A percentile compares a stretch with the other conserved stretches of the same genome.
Evolutionary conservation across 1,140 invertebrate genomes (phyloP).

Genomic region (Hormaphis cornu): DNA sequence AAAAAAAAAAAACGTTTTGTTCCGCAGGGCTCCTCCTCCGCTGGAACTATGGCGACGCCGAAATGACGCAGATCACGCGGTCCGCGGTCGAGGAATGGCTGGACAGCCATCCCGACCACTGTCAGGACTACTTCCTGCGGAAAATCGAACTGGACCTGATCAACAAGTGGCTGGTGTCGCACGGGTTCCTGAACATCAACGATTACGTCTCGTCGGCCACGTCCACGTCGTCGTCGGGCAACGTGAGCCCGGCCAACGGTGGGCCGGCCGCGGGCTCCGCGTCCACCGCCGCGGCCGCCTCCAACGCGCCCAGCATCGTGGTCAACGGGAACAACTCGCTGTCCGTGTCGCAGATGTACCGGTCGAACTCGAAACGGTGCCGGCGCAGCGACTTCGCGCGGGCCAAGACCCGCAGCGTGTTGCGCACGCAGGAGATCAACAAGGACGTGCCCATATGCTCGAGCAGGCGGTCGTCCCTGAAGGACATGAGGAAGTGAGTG

Average conservation of each 20-base stretch:
- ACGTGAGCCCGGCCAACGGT: slow-evolving; percentile 33
- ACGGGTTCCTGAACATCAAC: slow-evolving; percentile 45
- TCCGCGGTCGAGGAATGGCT: slow-evolving; percentile 46
- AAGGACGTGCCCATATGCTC: slow-evolving; percentile 37
- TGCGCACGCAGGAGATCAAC: slow-evolving; percentile 43
- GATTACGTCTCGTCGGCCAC: slow-evolving; percentile 38
- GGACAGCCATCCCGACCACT: slow-evolving; percentile 44
- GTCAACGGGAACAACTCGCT: slow-evolving; percentile 26
- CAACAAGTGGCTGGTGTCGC: slow-evolving; percentile 47
- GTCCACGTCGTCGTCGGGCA: slow-evolving; percentile 34
- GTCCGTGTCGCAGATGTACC: neutral
- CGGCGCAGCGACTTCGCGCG: slow-evolving; percentile 47
- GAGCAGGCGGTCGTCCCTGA: slow-evolving; percentile 42
- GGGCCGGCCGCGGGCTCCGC: neutral
- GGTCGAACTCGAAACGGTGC: slow-evolving; percentile 46
- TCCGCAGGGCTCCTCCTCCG: too few relatives aligned
- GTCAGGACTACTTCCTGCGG: slow-evolving; percentile 45
- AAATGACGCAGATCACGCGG: slow-evolving; percentile 39
- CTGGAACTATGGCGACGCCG: too few relatives aligned
- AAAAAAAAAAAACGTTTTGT: too few relatives aligned
- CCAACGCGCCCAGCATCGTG: neutral
- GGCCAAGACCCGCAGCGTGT: slow-evolving; percentile 46
- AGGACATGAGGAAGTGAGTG: slow-evolving; percentile 44
- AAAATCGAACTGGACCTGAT: slow-evolving; percentile 45
- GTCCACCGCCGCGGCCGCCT: neutral